These are phyloP conservation scores for Bubo scandiacus DNA, from an alignment of 2,113 vertebrate genomes.

Conservation along the genomic window DNA sequence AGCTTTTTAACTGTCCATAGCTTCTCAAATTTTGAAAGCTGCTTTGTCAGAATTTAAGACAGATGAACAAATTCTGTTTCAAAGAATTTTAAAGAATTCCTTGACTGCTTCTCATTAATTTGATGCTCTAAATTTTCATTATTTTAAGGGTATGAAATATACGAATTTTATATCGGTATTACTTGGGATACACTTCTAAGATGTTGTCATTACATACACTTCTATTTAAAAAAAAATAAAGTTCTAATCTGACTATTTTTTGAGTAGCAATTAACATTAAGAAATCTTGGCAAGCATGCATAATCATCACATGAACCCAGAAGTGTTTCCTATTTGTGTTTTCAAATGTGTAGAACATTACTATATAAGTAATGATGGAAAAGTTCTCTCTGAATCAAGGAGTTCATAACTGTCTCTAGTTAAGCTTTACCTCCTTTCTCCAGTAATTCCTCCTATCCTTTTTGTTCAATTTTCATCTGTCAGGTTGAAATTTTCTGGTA, in stretches of 20 bases:
- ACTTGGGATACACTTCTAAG: background rate
- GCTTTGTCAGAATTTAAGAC: background rate
- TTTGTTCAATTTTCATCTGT: background rate
- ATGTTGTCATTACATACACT: background rate
- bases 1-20: background rate
- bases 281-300: background rate
- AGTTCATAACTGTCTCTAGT: background rate
- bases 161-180: background rate
- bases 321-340: background rate
- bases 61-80: background rate
- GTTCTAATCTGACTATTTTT: background rate
- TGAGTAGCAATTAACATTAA: background rate
- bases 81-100: background rate
- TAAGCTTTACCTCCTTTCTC: background rate
- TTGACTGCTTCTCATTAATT: background rate
- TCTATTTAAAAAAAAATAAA: background rate
- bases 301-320: background rate
- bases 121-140: background rate
- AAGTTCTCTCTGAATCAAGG: background rate
- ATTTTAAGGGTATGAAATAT: background rate
- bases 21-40: background rate
- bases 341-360: background rate
- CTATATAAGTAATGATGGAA: background rate
- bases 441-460: background rate
- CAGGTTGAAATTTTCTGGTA: background rate